Conservation (phyloP, 1,140 invertebrate genomes). For the Zaprionus lachaisei region DNA sequence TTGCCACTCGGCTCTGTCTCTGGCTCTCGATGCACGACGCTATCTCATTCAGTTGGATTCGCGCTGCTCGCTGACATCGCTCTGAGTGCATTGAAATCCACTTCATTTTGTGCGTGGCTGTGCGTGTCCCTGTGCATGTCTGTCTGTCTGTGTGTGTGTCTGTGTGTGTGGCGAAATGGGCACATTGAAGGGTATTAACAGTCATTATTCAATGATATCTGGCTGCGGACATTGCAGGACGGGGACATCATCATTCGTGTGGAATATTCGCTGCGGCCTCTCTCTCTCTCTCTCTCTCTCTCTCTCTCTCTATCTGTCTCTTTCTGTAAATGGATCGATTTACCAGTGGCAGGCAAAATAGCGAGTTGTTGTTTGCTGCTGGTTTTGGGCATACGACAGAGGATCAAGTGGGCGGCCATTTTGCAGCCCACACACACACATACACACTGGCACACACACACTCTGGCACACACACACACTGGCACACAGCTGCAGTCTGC, state of each 20-base stretch:
- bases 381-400: conserved; percentile 35
- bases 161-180: conserved; percentile 20
- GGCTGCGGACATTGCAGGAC: conserved; percentile 79
- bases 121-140: conserved; percentile 6
- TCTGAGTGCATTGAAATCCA: conserved; percentile 78
- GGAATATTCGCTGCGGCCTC: conserved; percentile 53
- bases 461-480: conserved; percentile 16
- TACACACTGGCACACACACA: conserved; percentile 28
- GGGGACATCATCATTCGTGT: conserved; percentile 80
- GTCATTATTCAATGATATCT: conserved; percentile 85
- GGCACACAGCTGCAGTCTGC: conserved; percentile 43
- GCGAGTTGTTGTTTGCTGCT: background rate
- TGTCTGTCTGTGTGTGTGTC: conserved; percentile 7
- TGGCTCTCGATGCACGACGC: conserved; percentile 13
- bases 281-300: background rate
- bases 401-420: conserved; percentile 65
- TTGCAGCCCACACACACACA: conserved; percentile 14
- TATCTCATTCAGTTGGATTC: conserved; percentile 49
- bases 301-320: background rate
- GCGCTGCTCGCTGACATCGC: conserved; percentile 50
- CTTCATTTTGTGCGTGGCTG: conserved; percentile 59
- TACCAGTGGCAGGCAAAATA: conserved; percentile 4
- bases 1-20: conserved; percentile 12
- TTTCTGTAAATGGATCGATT: conserved; percentile 78
- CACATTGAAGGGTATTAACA: conserved; percentile 84